These are phyloP conservation scores for Channa striata DNA, from an alignment of 2,797 vertebrate species.

Conservation along the genomic window DNA sequence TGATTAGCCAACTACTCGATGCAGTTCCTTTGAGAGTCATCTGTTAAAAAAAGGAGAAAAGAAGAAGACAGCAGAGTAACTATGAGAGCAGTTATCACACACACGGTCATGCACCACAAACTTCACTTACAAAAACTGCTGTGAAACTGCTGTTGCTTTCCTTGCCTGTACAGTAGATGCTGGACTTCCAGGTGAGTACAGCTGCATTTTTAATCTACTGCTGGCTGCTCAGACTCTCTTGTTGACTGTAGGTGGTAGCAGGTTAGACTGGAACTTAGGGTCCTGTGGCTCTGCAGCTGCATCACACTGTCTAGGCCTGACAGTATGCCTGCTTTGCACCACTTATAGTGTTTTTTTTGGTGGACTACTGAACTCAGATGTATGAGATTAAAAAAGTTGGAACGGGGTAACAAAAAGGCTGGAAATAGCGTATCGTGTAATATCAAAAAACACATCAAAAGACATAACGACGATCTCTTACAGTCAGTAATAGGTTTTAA, in stretches of 20 bases:
- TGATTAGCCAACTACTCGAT: background rate
- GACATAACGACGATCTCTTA: no score
- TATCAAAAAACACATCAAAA: no score
- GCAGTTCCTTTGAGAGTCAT: background rate
- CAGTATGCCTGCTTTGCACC: background rate
- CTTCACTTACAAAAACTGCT: background rate
- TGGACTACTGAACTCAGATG: no score
- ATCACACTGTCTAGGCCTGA: background rate
- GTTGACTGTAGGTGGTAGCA: background rate
- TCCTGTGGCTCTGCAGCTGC: constrained; percentile 2
- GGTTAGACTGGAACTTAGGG: constrained; percentile 1
- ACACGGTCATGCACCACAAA: background rate
- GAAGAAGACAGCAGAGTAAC: background rate
- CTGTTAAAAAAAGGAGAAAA: background rate
- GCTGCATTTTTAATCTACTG: constrained; percentile 1
- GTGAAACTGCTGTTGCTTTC: background rate
- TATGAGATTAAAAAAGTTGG: no score
- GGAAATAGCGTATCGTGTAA: no score
- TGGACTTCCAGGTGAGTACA: background rate
- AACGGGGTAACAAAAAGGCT: no score
- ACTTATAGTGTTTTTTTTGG: no score
- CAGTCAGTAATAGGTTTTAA: no score
- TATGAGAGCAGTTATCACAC: no score
- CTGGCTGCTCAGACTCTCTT: constrained; percentile 19
- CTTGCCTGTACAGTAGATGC: constrained; percentile 19